Base-by-base conservation (phyloP, 2,797 vertebrate species). In the Cynopterus sphinx region DNA sequence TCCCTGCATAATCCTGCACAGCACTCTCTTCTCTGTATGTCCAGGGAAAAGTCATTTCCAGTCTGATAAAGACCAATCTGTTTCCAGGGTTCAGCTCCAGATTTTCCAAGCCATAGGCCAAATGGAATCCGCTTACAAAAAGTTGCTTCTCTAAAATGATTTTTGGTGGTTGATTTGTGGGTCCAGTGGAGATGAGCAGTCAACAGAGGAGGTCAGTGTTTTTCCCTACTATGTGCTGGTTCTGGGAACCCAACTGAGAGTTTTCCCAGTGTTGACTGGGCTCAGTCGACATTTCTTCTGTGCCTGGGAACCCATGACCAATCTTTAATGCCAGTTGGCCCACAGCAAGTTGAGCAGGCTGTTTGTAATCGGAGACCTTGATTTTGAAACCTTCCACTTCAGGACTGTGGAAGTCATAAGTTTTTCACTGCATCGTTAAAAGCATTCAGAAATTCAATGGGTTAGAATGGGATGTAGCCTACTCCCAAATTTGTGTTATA, bases 311-410 rank as follows among this genome's bases (percentile, higher is more conserved):
- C 84, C 84, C 57, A 3, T 96, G 93, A 96, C 73, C 33, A n/a
- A 31, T 90, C 94, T 94, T 75, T 26, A n/a, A 78, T 92, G 96
- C 91, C 97, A 98, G 73, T 91, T 97, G 97, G 97, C 94, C 73
- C 49, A 67, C 55, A 70, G 33, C 5, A 22, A 88, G 78, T 83
- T 86, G 74, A 95, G 46, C 68, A 61, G 95, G 68, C 92, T 97
- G 94, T 97, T 96, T 97, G 95, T 93, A 90, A 96, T 85, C 0
- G 49, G 96, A 94, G 94, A 74, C 63, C 94, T 84, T 59, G 90
- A 94, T 91, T 97, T 94, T 87, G 78, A 92, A 95, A 91, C 53
- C 87, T 71, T 71, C 49, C 59, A 78, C 81, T 70, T 93, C 33
- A 74, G 68, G 43, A 87, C 53, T 86, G 33, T 41, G 79, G 61